Evolutionary conservation across 1,140 invertebrate species (phyloP).

Genomic region (Lordiphosa collinella): DNA sequence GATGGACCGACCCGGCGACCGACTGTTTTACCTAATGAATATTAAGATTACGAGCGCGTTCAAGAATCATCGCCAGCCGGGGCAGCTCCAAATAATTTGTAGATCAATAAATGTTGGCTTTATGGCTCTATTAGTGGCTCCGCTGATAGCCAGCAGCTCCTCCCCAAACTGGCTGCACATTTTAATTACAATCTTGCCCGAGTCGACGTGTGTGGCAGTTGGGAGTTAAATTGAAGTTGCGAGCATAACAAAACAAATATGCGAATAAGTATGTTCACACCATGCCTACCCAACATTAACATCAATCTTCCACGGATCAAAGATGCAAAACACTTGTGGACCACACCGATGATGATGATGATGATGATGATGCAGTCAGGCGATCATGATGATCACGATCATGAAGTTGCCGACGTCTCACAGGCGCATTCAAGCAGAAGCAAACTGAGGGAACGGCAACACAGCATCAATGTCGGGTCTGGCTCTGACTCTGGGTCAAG

Average conservation of each 20-base stretch:
- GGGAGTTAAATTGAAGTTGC: constrained; percentile 5
- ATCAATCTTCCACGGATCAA: constrained; percentile 79
- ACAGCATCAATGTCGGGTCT: background rate
- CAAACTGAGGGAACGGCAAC: constrained; percentile 1
- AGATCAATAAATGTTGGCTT: constrained; percentile 77
- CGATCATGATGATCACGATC: constrained; percentile 1
- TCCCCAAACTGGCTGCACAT: constrained; percentile 15
- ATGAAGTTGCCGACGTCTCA: constrained; percentile 17
- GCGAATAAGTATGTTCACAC: constrained; percentile 79
- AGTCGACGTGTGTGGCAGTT: constrained; percentile 52
- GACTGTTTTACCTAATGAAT: constrained; percentile 63
- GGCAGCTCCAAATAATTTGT: constrained; percentile 72
- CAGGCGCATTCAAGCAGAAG: constrained; percentile 22
- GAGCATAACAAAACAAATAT: constrained; percentile 60
- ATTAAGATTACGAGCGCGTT: constrained; percentile 57
- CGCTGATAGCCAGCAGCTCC: constrained; percentile 28
- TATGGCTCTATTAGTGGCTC: constrained; percentile 77
- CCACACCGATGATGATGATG: constrained; percentile 54
- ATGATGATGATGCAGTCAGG: constrained; percentile 15
- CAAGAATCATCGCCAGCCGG: constrained; percentile 22
- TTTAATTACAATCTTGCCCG: constrained; percentile 32
- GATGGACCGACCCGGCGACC: constrained; percentile 22
- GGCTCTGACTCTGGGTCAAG: constrained; percentile 6
- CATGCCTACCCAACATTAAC: constrained; percentile 66
- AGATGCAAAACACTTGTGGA: constrained; percentile 73